Base-by-base conservation (phyloP, 2,113 vertebrate genomes). In the Onychostruthus taczanowskii region DNA sequence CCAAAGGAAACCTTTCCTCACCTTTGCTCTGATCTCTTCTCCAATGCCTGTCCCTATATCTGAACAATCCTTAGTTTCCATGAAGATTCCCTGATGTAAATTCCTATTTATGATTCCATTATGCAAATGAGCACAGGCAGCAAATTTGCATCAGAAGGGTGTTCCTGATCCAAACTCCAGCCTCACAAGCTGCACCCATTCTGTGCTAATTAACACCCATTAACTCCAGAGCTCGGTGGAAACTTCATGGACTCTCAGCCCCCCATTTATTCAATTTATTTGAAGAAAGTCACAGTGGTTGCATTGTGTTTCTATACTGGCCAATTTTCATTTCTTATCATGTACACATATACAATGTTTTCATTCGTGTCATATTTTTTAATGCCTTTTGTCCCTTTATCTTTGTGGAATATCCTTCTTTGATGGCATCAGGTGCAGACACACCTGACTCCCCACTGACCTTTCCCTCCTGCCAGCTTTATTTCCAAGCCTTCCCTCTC, bases 391-490 rank as follows among this genome's bases (percentile, higher is more conserved):
- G 62, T 74, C 73, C 83, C 77, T 94, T 90, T 31, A 44, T 52
- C 24, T 85, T 59, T 15, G 15, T 16, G 21, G 18, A 30, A 8
- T 14, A 27, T 33, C 63, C 44, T 82, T 35, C 58, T 82, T 69
- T 10, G 1, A 27, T 13, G n/a, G 89, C 49, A 91, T 49, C 77
- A 68, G 89, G 63, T 77, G 59, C 55, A 30, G 11, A 21, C 59
- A 69, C 82, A 91, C 83, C 68, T 69, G 86, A 66, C 69, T 74
- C 30, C 86, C 63, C 83, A n/a, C 58, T 0, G 7, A 90, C 86
- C 90, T 94, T 93, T 90, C 13, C 2, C 68, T 94, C 76, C 75
- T 84, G 93, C 92, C 95, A 94, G 87, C 46, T 94, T 77, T 27
- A 55, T 73, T 83, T 31, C 41, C 63, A 31, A 66, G 47, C 86